Percentiles rank a stretch among this genome's conserved stretches.
Evolutionary conservation across 1,140 invertebrate species (phyloP).

Genomic region (Trichomalopsis sarcophagae): DNA sequence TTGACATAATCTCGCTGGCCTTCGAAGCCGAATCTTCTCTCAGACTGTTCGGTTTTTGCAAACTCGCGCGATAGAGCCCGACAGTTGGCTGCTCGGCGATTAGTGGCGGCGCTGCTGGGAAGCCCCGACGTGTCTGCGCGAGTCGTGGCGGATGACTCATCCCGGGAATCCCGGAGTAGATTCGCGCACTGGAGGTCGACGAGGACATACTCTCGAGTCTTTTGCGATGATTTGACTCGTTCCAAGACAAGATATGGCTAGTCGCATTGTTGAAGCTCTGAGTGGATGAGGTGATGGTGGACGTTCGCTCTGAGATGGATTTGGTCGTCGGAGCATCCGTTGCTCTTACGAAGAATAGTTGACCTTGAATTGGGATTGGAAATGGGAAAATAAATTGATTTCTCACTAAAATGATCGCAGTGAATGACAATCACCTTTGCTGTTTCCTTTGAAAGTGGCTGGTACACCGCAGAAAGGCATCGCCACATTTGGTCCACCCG

Average conservation of each 20-base stretch:
- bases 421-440: slow-evolving; percentile 18
- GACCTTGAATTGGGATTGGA: slow-evolving; percentile 4
- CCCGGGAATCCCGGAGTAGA: background rate
- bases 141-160: background rate
- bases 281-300: background rate
- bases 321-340: slow-evolving; percentile 43
- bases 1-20: background rate
- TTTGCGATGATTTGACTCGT: slow-evolving; percentile 23
- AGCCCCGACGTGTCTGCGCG: background rate
- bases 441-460: slow-evolving; percentile 28
- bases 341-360: slow-evolving; percentile 50
- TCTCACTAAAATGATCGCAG: no score
- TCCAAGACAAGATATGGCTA: slow-evolving; percentile 16
- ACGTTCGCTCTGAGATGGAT: background rate
- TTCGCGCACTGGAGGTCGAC: background rate
- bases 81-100: background rate
- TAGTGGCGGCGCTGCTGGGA: background rate
- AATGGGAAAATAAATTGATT: background rate
- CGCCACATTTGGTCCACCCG: background rate
- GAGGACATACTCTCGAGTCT: background rate
- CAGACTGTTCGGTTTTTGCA: background rate
- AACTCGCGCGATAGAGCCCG: background rate
- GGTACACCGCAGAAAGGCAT: slow-evolving; percentile 46
- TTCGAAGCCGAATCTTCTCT: background rate
- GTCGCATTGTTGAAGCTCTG: background rate